These are phyloP conservation scores for Apostichopus californicus DNA, from an alignment of 35 echinoderm and acorn worm species.

Conservation along the genomic window DNA sequence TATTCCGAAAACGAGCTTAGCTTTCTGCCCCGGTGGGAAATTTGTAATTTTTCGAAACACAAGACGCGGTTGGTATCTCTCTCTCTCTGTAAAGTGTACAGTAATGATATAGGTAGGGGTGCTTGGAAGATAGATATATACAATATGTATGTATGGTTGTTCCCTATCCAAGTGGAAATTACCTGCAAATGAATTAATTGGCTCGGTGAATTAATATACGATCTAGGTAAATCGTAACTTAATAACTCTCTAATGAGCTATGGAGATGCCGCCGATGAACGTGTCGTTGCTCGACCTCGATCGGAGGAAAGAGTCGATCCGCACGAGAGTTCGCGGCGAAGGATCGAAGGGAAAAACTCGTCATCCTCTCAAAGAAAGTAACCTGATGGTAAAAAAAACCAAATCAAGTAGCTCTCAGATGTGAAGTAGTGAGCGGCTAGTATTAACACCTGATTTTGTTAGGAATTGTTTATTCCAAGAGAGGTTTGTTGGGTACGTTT, in stretches of 20 bases:
- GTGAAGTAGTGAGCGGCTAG: no score
- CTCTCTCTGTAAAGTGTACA: no score
- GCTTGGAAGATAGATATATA: background rate
- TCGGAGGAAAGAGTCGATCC: no score
- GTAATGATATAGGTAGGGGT: background rate
- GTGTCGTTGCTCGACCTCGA: no score
- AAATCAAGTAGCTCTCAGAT: no score
- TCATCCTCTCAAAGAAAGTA: no score
- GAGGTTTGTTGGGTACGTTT: no score
- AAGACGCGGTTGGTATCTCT: background rate
- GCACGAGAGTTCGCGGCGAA: no score
- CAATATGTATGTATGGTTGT: background rate
- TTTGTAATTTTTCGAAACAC: conserved; percentile 38
- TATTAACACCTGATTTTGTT: no score
- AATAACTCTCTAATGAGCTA: conserved; percentile 27
- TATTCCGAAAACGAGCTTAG: conserved; percentile 17
- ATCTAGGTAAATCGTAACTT: background rate
- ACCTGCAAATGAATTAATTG: conserved; percentile 36
- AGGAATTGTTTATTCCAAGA: no score
- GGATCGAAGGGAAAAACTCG: no score
- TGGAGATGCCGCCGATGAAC: background rate
- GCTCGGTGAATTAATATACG: background rate
- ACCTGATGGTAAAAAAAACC: no score
- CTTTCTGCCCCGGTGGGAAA: conserved; percentile 4
- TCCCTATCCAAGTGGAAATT: background rate